These are phyloP conservation scores for Capricornis sumatraensis DNA, from an alignment of 2,113 vertebrate genomes.

Conservation along the genomic window DNA sequence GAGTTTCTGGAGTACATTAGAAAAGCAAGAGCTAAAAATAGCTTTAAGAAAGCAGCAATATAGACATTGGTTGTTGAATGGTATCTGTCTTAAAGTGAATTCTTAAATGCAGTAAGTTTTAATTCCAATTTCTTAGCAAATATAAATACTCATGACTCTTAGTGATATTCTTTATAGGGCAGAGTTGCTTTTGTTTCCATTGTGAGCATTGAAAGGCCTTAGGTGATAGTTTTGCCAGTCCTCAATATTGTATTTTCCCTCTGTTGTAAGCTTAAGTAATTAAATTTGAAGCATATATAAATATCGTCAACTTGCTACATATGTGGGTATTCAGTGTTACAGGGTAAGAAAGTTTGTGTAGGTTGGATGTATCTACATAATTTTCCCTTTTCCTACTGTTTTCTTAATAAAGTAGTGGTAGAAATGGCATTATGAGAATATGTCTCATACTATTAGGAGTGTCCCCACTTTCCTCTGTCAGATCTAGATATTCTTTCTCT, in stretches of 20 bases:
- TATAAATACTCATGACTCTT: background rate
- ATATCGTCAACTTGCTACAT: background rate
- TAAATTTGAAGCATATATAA: background rate
- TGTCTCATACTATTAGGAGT: background rate
- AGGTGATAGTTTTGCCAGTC: background rate
- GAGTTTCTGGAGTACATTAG: slow-evolving; percentile 16
- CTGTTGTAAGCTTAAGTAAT: background rate
- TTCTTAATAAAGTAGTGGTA: background rate
- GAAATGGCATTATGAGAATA: background rate
- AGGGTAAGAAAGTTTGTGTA: background rate
- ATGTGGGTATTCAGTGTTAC: background rate
- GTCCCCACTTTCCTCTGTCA: background rate
- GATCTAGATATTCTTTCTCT: background rate
- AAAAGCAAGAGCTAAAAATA: background rate
- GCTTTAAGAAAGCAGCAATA: background rate
- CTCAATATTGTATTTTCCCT: background rate
- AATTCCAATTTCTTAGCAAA: slow-evolving; percentile 25
- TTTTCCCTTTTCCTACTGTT: background rate
- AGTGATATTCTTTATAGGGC: background rate
- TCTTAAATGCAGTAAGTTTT: background rate
- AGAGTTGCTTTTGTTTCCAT: background rate
- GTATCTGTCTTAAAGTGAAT: background rate
- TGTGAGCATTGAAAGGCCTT: background rate
- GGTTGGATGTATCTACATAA: background rate
- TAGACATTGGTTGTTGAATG: background rate